Base-by-base conservation (phyloP, 2,888 invertebrate species). In the Zaprionus obscuricornis region DNA sequence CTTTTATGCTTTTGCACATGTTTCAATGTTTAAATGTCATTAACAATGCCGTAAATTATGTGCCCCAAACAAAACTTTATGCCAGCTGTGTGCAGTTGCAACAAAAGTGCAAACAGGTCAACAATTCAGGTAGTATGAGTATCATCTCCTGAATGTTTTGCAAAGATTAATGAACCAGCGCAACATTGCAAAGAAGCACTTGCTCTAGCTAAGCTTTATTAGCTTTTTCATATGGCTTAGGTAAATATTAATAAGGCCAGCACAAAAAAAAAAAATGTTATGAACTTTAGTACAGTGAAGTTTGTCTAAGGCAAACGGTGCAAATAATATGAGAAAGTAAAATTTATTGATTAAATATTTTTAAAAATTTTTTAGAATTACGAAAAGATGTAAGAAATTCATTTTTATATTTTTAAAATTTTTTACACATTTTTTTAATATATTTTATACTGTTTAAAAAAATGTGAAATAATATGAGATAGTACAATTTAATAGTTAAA, bases 11-110 rank as follows among this genome's bases (percentile, higher is more conserved):
- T 62, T 37, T 67, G 70, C 64, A 67, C 75, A 45, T 82, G 78
- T 82, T 85, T 72, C 78, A 82, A 77, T 82, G 81, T 85, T 85
- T 84, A 86, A 84, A 78, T 74, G 82, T 82, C 86, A 85, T 87
- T 87, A 86, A 85, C 68, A 74, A 66, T 52, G 68, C 70, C 71
- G 73, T 86, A 85, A 87, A 87, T 87, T 72, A 86, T 74, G 63
- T 68, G 63, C 24, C 5, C 22, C 22, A 36, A 17, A 20, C 55
- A 8, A 34, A 16, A 24, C 18, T 26, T 8, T 6, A 14, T 13
- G 47, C 26, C 69, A 67, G 51, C 63, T 72, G 66, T n/a, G 43
- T 40, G 36, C 43, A 17, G 29, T 47, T 62, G 67, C 70, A 64
- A 51, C 70, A 69, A 54, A 69, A 64, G 55, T 70, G 70, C 56